phyloP scores from a whole-genome alignment of 2,113 vertebrate species.

The Epinephelus moara region DNA sequence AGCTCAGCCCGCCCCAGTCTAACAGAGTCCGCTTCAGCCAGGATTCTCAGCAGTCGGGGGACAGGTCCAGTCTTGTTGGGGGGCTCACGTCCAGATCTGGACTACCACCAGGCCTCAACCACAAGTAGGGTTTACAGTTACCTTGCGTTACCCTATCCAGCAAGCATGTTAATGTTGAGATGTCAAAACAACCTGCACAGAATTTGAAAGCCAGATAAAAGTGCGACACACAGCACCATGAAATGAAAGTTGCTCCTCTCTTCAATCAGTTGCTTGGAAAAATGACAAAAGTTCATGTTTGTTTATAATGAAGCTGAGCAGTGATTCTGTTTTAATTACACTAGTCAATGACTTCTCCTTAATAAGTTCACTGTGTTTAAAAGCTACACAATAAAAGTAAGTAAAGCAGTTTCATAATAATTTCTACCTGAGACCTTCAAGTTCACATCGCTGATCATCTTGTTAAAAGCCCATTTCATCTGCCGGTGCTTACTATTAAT shows the following conservation, averaged over 20 bases:
- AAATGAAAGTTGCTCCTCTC: background rate
- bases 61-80: slow-evolving; percentile 76
- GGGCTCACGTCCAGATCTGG: slow-evolving; percentile 59
- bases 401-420: slow-evolving; percentile 19
- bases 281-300: background rate
- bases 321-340: slow-evolving; percentile 23
- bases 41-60: slow-evolving; percentile 73
- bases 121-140: slow-evolving; percentile 58
- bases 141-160: background rate
- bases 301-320: background rate
- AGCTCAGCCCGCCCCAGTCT: slow-evolving; percentile 79
- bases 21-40: slow-evolving; percentile 85
- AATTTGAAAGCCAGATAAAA: background rate
- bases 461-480: slow-evolving; percentile 40
- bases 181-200: background rate
- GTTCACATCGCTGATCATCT: slow-evolving; percentile 5
- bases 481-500: slow-evolving; percentile 30
- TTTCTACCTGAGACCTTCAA: slow-evolving; percentile 40
- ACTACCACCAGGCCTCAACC: slow-evolving; percentile 57
- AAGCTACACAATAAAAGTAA: slow-evolving; percentile 28
- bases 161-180: background rate
- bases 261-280: background rate
- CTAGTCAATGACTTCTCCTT: slow-evolving; percentile 4
- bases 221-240: background rate
- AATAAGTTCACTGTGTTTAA: slow-evolving; percentile 24